A percentile compares a stretch with the other conserved stretches of the same genome.
phyloP scores from a whole-genome alignment of 2,888 invertebrate genomes.

The Priocnemis perturbator region DNA sequence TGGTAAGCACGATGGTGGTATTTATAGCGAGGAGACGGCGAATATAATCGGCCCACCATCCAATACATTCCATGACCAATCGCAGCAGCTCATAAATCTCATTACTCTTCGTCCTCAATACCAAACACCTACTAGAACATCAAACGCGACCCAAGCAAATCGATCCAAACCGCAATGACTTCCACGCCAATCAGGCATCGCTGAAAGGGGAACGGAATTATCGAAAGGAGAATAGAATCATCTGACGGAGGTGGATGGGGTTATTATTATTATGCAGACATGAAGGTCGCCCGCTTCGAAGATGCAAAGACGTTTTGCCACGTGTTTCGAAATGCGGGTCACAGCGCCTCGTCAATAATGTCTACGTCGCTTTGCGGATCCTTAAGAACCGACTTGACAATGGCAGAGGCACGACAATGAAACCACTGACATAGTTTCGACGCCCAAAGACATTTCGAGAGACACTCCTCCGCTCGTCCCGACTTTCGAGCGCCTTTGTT shows the following conservation, averaged over 20 bases:
- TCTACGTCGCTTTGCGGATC: slow-evolving; percentile 25
- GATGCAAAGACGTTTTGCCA: slow-evolving; percentile 23
- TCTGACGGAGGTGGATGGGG: no score
- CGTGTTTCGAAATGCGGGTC: background rate
- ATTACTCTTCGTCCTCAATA: background rate
- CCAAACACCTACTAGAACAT: background rate
- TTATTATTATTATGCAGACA: slow-evolving; percentile 9
- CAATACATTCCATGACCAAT: background rate
- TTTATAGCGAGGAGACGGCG: no score
- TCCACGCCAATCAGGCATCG: no score
- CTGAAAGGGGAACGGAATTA: no score
- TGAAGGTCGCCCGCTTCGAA: slow-evolving; percentile 45
- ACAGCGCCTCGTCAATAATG: slow-evolving; percentile 15
- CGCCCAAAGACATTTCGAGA: slow-evolving; percentile 8
- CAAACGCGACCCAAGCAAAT: background rate
- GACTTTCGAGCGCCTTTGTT: slow-evolving; percentile 1
- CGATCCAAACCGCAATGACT: no score
- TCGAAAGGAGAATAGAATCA: no score
- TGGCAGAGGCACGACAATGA: slow-evolving; percentile 42
- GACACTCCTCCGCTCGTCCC: slow-evolving; percentile 2
- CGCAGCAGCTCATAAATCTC: no score
- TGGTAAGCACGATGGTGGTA: no score
- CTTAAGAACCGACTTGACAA: slow-evolving; percentile 44
- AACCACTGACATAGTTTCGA: slow-evolving; percentile 48
- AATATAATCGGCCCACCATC: no score